Conservation (phyloP, 2,113 vertebrate species). For the Amia ocellicauda region DNA sequence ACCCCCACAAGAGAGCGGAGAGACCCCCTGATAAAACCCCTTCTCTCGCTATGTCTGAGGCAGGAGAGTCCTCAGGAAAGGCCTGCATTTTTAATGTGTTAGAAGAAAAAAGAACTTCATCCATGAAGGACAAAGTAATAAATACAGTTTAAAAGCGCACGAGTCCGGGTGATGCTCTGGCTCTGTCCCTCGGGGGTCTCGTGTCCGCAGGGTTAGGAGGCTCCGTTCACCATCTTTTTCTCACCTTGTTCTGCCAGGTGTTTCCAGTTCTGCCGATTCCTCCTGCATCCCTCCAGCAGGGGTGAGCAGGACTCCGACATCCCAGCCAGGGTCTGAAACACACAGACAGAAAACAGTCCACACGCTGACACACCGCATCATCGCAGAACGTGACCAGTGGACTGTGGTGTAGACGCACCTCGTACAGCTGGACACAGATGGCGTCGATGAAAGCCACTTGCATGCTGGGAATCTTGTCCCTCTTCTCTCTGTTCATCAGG, state of each 20-base stretch:
- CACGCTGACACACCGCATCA: too few species aligned
- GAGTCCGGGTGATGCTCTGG: conserved; percentile 21
- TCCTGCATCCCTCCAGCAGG: conserved; percentile 87
- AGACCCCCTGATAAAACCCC: too few species aligned
- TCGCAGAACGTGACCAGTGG: too few species aligned
- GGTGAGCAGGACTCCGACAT: conserved; percentile 85
- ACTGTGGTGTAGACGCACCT: conserved; percentile 66
- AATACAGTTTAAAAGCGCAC: conserved; percentile 67
- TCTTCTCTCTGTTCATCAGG: conserved; percentile 97
- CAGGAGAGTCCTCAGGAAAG: conserved; percentile 12
- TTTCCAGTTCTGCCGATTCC: conserved; percentile 90
- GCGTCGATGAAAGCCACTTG: conserved; percentile 98
- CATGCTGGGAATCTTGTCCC: conserved; percentile 96
- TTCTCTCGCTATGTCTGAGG: too few species aligned
- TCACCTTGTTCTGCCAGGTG: conserved; percentile 83
- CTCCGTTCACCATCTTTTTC: conserved; percentile 70
- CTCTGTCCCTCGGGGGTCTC: conserved; percentile 28
- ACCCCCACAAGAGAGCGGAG: too few species aligned
- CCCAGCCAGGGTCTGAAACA: conserved; percentile 73
- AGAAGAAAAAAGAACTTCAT: conserved; percentile 41
- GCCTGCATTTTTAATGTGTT: conserved; percentile 11
- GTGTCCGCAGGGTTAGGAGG: conserved; percentile 50
- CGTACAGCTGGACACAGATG: conserved; percentile 90
- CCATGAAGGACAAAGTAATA: conserved; percentile 61
- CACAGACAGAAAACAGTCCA: conserved; percentile 14